phyloP scores from a whole-genome alignment of 2,888 invertebrate species.

The Xestia c-nigrum region DNA sequence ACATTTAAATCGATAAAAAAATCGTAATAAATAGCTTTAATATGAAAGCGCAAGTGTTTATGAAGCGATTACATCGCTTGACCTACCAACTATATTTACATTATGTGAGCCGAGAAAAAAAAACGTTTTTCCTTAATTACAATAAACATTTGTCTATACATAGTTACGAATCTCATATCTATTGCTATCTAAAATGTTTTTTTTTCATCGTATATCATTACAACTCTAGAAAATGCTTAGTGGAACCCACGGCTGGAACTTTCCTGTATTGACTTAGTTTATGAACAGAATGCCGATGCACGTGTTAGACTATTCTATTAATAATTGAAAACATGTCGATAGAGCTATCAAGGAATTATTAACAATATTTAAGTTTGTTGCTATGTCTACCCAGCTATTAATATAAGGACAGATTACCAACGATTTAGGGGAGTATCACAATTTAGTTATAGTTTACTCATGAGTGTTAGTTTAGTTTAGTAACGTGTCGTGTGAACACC shows the following conservation, averaged over 20 bases:
- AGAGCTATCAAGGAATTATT: constrained; percentile 56
- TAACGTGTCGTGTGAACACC: constrained; percentile 21
- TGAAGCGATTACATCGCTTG: constrained; percentile 79
- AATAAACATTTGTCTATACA: constrained; percentile 82
- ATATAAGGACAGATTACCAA: constrained; percentile 50
- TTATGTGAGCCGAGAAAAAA: constrained; percentile 78
- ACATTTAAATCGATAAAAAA: constrained; percentile 77
- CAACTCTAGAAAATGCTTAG: constrained; percentile 73
- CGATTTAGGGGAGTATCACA: constrained; percentile 61
- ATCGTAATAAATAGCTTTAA: constrained; percentile 77
- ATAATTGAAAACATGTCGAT: constrained; percentile 60
- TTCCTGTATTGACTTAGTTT: constrained; percentile 65
- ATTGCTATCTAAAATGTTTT: constrained; percentile 74
- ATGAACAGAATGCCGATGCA: constrained; percentile 48
- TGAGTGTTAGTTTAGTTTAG: constrained; percentile 19
- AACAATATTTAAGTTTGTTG: constrained; percentile 58
- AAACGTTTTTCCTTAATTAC: constrained; percentile 70
- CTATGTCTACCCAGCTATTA: constrained; percentile 36
- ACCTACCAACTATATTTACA: constrained; percentile 85
- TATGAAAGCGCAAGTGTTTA: constrained; percentile 75
- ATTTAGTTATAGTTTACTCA: constrained; percentile 50
- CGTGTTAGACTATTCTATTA: constrained; percentile 57
- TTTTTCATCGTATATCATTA: constrained; percentile 71
- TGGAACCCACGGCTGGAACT: constrained; percentile 72
- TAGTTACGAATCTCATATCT: constrained; percentile 74